These are phyloP conservation scores for Puntigrus tetrazona DNA, from an alignment of 2,113 vertebrate species.

Conservation along the genomic window DNA sequence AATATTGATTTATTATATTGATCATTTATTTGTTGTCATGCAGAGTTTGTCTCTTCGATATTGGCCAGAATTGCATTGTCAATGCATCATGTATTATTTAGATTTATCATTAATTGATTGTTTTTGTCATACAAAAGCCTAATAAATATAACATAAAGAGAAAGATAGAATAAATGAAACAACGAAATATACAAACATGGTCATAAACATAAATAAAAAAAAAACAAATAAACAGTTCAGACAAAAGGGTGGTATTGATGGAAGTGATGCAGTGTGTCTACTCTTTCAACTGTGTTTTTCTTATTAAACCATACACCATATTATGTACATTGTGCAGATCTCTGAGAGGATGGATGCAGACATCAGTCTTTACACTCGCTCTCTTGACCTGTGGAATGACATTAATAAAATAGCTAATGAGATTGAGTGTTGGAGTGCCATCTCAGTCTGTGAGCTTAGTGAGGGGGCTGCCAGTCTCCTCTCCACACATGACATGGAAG, in stretches of 20 bases:
- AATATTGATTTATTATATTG: background rate
- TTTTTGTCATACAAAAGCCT: background rate
- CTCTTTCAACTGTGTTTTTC: background rate
- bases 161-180: too few relatives aligned
- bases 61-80: background rate
- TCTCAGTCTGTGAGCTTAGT: conserved; percentile 78
- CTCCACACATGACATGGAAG: conserved; percentile 75
- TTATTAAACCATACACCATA: background rate
- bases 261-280: background rate
- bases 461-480: conserved; percentile 78
- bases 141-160: background rate
- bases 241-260: too few relatives aligned
- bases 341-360: conserved; percentile 89
- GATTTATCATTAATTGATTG: background rate
- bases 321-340: conserved; percentile 67
- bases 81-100: background rate
- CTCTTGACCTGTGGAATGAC: conserved; percentile 86
- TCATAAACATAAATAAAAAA: too few relatives aligned
- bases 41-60: background rate
- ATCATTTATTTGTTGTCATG: background rate
- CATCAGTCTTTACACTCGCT: conserved; percentile 77
- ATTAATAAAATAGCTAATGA: conserved; percentile 81
- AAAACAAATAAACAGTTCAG: too few relatives aligned
- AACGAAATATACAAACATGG: too few relatives aligned
- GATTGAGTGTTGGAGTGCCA: conserved; percentile 83